Base-by-base conservation (phyloP, 2,797 vertebrate genomes). In the Sebastiscus tertius region DNA sequence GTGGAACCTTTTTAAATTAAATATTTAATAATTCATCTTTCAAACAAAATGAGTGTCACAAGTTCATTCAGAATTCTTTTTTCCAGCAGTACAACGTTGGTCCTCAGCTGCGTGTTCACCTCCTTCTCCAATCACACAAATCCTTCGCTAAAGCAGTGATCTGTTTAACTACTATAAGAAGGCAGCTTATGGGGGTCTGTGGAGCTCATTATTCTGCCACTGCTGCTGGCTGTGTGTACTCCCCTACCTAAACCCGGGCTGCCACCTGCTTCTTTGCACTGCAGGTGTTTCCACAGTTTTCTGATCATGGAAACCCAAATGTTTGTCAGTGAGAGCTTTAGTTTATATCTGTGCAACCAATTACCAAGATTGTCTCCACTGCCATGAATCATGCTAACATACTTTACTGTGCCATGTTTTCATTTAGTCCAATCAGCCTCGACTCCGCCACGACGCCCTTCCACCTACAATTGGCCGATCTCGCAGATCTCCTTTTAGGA, bases 401-500 rank as follows among this genome's bases (percentile, higher is more conserved):
- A 74, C 74, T 79, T 82, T 55, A 26, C 65, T 5, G 64, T 72
- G 79, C 81, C 81, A 27, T 75, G 72, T 78, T 89, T 81, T 82
- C 70, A 80, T 68, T 86, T 34, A 76, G 78, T 82, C 77, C 75
- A 76, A 69, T 81, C 79, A 55, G 79, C 67, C 78, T 73, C 13
- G 5, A 75, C 79, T 84, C 72, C 52, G 20, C 85, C 24, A 16
- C 12, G 8, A 80, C 49, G 83, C 80, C 83, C 78, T 70, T 79
- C 79, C 81, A 77, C 81, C 77, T 77, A 76, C 82, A 75, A 82
- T 79, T 69, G 79, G 85, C 78, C 75, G 29, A 81, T 90, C 66
- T 78, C 65, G 75, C 80, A 72, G 72, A 86, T 88, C 85, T 84
- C 65, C 83, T 92, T 91, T 90, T 72, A 87, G 84, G 84, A 81